These are phyloP conservation scores for Chiroxiphia lanceolata DNA, from an alignment of 2,797 vertebrate species.

Conservation along the genomic window DNA sequence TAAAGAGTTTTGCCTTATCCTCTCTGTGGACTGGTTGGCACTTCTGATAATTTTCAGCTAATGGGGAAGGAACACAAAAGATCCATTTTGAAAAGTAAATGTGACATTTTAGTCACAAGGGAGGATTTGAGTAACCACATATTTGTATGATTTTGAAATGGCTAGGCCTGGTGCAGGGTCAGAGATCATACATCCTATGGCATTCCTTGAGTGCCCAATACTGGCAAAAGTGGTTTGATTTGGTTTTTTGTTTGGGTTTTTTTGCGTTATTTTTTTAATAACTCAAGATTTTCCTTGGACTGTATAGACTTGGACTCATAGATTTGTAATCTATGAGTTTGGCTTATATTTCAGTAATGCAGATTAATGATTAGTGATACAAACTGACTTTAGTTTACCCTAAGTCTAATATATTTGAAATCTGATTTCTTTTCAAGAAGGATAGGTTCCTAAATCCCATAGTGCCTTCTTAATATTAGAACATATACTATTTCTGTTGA, in stretches of 20 bases:
- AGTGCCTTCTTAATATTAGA: neutral
- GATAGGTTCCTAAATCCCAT: neutral
- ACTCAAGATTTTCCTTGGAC: neutral
- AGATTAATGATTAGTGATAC: neutral
- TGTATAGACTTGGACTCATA: no score
- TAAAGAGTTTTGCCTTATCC: neutral
- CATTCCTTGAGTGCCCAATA: neutral
- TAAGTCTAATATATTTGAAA: slow-evolving; percentile 1
- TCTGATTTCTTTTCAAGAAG: neutral
- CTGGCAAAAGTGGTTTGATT: neutral
- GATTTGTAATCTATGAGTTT: neutral
- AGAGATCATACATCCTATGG: neutral
- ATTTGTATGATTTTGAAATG: neutral
- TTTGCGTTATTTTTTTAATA: neutral
- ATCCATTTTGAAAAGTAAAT: neutral
- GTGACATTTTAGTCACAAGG: neutral
- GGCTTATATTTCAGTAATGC: neutral
- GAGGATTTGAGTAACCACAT: neutral
- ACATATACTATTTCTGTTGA: neutral
- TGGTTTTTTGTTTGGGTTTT: neutral
- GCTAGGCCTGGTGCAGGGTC: neutral
- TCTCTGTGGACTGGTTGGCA: neutral
- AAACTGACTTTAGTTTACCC: neutral
- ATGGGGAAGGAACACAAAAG: neutral
- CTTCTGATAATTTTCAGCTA: neutral